These are phyloP conservation scores for Prunella fulvescens DNA, from an alignment of 2,113 vertebrate species.

Conservation along the genomic window DNA sequence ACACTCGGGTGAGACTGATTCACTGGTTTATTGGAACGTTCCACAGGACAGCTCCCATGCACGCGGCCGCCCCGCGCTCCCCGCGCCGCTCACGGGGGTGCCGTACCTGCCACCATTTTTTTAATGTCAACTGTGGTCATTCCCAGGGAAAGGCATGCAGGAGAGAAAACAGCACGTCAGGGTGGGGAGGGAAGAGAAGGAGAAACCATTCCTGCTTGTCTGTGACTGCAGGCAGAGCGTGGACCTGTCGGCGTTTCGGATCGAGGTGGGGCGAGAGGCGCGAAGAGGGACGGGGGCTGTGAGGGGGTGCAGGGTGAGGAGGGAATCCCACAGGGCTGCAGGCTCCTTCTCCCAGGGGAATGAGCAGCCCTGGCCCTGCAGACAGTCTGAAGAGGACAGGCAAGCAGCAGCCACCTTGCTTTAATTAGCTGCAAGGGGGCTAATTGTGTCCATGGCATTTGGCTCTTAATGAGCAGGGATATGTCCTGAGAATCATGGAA, in stretches of 20 bases:
- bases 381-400: neutral
- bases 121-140: conserved; percentile 93
- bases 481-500: neutral
- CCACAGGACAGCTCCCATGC: conserved; percentile 24
- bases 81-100: neutral
- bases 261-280: neutral
- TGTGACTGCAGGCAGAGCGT: neutral
- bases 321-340: neutral
- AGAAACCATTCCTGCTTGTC: neutral
- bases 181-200: neutral
- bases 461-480: fast-evolving
- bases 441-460: neutral
- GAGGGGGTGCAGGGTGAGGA: neutral
- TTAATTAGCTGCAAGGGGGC: neutral
- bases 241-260: fast-evolving
- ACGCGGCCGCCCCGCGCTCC: conserved; percentile 3
- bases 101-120: conserved; percentile 93
- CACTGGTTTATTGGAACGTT: neutral
- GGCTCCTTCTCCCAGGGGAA: neutral
- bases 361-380: neutral
- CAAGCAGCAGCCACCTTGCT: neutral
- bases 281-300: neutral
- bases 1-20: neutral
- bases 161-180: conserved; percentile 66
- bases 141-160: conserved; percentile 82